These are phyloP conservation scores for Nasonovia ribisnigri DNA, from an alignment of 2,888 invertebrate species.

Conservation along the genomic window DNA sequence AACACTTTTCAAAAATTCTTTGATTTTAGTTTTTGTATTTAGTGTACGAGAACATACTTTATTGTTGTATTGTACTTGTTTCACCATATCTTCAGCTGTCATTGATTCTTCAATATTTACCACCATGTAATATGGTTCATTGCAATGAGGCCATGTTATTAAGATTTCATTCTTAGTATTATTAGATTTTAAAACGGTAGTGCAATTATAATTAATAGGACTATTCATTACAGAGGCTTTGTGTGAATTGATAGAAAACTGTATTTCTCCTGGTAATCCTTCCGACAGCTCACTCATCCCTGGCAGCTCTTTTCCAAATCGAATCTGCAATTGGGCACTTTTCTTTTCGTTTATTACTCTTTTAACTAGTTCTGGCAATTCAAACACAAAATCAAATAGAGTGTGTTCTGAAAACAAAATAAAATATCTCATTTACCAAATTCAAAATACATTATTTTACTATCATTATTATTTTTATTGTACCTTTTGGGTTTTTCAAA, in stretches of 20 bases:
- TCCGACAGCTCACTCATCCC: neutral
- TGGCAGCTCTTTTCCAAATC: neutral
- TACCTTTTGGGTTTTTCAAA: neutral
- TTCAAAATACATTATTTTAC: neutral
- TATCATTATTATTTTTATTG: neutral
- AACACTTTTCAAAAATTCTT: neutral
- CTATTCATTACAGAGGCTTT: neutral
- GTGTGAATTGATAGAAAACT: neutral
- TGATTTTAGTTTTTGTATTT: neutral
- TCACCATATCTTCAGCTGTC: neutral
- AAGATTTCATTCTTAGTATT: neutral
- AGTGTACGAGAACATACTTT: neutral
- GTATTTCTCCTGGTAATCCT: neutral
- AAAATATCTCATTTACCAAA: neutral
- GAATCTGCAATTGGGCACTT: neutral
- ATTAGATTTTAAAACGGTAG: accelerated
- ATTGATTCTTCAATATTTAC: neutral
- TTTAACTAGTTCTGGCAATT: neutral
- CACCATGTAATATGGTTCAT: neutral
- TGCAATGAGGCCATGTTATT: neutral
- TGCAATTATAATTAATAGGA: neutral
- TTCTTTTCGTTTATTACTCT: neutral
- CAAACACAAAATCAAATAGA: neutral
- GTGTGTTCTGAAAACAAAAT: neutral
- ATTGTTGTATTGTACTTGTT: neutral